phyloP scores from a whole-genome alignment of 2,888 invertebrate genomes.

The Adelognathus sp. region DNA sequence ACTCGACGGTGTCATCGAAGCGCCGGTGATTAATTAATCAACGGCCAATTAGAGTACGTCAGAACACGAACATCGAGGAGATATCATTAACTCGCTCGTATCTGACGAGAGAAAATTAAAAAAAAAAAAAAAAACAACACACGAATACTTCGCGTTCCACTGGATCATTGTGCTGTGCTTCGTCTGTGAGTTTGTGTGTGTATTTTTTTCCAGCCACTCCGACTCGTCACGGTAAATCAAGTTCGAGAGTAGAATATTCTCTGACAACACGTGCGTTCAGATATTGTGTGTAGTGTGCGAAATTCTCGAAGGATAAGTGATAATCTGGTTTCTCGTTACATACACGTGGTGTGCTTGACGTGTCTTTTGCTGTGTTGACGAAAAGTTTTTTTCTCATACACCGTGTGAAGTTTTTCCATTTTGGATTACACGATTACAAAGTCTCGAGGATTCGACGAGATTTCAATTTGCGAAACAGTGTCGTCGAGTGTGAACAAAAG shows the following conservation, averaged over 20 bases:
- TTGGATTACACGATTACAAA: constrained; percentile 54
- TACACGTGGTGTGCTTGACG: constrained; percentile 16
- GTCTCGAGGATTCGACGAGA: constrained; percentile 42
- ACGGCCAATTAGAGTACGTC: constrained; percentile 61
- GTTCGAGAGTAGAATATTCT: neutral
- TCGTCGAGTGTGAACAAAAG: constrained; percentile 65
- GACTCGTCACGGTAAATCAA: neutral
- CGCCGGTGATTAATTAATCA: constrained; percentile 64
- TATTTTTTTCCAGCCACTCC: neutral
- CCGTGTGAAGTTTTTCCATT: neutral
- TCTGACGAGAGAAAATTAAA: too few species aligned
- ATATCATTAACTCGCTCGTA: neutral
- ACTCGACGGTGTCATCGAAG: constrained; percentile 26
- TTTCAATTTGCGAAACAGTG: constrained; percentile 30
- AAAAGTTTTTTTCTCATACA: neutral
- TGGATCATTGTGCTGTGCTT: too few species aligned
- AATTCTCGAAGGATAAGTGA: constrained; percentile 20
- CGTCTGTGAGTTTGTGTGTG: too few species aligned
- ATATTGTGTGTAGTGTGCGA: neutral
- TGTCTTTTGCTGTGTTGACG: constrained; percentile 15
- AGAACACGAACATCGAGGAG: constrained; percentile 27
- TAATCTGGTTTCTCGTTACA: neutral
- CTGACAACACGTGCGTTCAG: neutral
- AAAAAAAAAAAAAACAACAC: too few species aligned
- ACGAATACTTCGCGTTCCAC: too few species aligned